Evolutionary conservation across 2,888 invertebrate genomes (phyloP), one percentile per base, ranked within the genome.

Genomic region (Apodemia duryi): DNA sequence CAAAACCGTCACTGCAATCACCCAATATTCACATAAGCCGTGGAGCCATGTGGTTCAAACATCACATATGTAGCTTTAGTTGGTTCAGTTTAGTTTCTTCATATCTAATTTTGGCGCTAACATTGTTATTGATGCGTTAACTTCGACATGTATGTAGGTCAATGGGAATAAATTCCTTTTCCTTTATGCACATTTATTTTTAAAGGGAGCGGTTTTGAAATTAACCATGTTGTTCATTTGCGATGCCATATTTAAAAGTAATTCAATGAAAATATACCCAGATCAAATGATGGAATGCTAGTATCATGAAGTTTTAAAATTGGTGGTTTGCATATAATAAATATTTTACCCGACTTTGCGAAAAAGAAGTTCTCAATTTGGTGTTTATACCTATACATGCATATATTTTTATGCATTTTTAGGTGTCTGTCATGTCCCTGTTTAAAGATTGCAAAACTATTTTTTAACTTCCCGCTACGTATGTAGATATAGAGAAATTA

Each of bases 31-130:
- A 32, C 28, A 54, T 54, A 49, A 49, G 6, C 49, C n/a, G 49
- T 21, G 2, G 54, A 29, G 57, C 57, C 57, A 57, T 57, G 57
- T 57, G 57, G 54, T 35, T 35, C 32, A 32, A 68, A 67, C 68
- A 68, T 67, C 71, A 68, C 66, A 66, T 69, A n/a, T n/a, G n/a
- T n/a, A 67, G 69, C 63, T 69, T 69, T 68, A 66, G 64, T 69
- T 65, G 67, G 64, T 68, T 64, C 65, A 65, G 65, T 69, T 71
- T 60, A 66, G 69, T 70, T 68, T 71, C 65, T 69, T 70, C 72
- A 68, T 65, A 66, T 72, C 74, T 74, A 74, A 74, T 75, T 74
- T 74, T 74, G 73, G 74, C 72, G 68, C 69, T 63, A 71, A 74
- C 71, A 73, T 71, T 74, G 72, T 71, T 74, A 72, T 72, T 72